phyloP scores from a whole-genome alignment of 2,888 invertebrate genomes.

The Lapara coniferarum region DNA sequence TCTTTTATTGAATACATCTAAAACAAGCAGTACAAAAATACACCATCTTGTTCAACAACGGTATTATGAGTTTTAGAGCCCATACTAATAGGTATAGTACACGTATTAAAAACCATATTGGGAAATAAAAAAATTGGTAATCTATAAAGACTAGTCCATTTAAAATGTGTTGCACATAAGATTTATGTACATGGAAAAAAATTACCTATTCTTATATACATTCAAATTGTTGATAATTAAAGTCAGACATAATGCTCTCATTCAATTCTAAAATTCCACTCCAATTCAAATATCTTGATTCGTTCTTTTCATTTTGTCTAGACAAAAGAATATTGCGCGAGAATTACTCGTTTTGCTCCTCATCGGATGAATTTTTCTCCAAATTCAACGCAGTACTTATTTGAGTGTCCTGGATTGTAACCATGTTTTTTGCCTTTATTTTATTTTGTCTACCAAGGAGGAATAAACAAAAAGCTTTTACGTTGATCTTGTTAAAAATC shows the following conservation, averaged over 20 bases:
- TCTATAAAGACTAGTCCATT: too few relatives aligned
- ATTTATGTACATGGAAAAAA: too few relatives aligned
- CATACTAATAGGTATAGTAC: too few relatives aligned
- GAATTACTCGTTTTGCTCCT: slow-evolving; percentile 5
- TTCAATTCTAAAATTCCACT: slow-evolving; percentile 1
- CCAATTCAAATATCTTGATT: slow-evolving; percentile 1
- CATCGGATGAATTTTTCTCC: not conserved
- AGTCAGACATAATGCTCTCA: not conserved
- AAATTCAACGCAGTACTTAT: not conserved
- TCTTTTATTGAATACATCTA: too few relatives aligned
- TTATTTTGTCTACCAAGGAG: not conserved
- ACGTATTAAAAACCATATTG: too few relatives aligned
- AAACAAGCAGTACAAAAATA: too few relatives aligned
- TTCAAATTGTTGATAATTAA: not conserved
- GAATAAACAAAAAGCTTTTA: not conserved
- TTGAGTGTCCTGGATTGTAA: not conserved
- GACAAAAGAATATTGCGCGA: slow-evolving; percentile 3
- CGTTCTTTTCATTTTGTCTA: not conserved
- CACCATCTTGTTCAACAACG: too few relatives aligned
- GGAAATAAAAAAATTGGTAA: too few relatives aligned
- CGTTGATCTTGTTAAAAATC: too few relatives aligned
- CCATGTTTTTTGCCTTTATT: not conserved
- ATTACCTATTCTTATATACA: too few relatives aligned
- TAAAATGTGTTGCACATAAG: too few relatives aligned
- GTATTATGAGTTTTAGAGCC: too few relatives aligned